Evolutionary conservation across 2,888 invertebrate genomes (phyloP), one percentile per base, ranked within the genome.

Genomic region (Pelosia muscerda): DNA sequence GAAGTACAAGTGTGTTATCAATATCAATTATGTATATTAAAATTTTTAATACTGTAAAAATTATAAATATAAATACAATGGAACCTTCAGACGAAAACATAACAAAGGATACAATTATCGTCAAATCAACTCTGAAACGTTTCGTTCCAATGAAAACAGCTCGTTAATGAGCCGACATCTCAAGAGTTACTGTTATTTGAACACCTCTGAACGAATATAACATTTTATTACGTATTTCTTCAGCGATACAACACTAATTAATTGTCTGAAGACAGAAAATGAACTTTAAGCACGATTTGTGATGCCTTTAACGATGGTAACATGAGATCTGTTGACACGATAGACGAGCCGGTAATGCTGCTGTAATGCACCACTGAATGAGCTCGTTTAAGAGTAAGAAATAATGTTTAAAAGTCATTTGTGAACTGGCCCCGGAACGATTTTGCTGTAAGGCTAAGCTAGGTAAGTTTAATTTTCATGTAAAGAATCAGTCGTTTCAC

Each of bases 151-250:
- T 49, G 54, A 66, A 65, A 68, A 38, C 28, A 55, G 60, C 42
- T 80, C 83, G 86, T 90, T 92, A 92, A 92, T 88, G 89, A 91
- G 92, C 83, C 84, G 88, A 93, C 90, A 88, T 72, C 90, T 91
- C 79, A 84, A 82, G 84, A 85, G 85, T 84, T 83, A 85, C 86
- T 77, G 73, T 81, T 82, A 78, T 71, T 74, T 58, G 69, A 72
- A 73, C 68, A 72, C 74, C 66, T 72, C 42, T 53, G 34, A 72
- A 69, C 31, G 66, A 72, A 69, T 72, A 73, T 75, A 74, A 79
- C 58, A 73, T 75, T 79, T 76, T 75, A 79, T 75, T 69, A 76
- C 66, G 68, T 76, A 73, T 59, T 72, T 66, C 61, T 72, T 73
- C 49, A 25, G 23, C 69, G 66, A 71, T 54, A 81, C 71, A 69